Evolutionary conservation across 2,113 vertebrate species (phyloP), one percentile per base, ranked within the genome.

Genomic region (Pollachius pollachius): DNA sequence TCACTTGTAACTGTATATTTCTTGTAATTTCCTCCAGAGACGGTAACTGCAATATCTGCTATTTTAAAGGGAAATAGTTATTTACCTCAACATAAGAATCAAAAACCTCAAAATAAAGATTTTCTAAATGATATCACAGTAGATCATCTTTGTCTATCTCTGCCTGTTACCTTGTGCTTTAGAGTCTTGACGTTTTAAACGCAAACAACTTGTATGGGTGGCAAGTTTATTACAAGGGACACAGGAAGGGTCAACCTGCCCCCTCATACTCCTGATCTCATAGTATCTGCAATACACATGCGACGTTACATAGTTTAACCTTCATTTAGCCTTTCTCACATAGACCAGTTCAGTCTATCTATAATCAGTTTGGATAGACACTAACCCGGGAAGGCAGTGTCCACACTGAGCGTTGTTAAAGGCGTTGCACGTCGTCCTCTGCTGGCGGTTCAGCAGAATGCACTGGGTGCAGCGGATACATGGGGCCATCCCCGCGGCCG

Each of bases 401-500:
- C 85, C 80, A 74, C 89, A 88, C 72, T 67, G 65, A 54, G 80
- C 60, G 15, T 90, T 64, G 27, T 15, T 1, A 54, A 0, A 74
- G 21, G 67, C 34, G 12, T 79, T 78, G 66, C 84, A 91, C 0
- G 60, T 52, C 1, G 64, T 52, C 64, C 37, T 62, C 76, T 80
- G 5, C 48, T 41, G 71, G 65, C 83, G 85, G 71, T 87, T 91
- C 65, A 88, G 75, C 66, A 89, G 73, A 21, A 18, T 58, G 57
- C 87, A 89, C 48, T 69, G 75, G 4, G 75, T 89, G 75, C 87
- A 88, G 71, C 77, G 72, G 54, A 69, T 87, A 77, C 89, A 89
- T n/a, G 82, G 85, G 34, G 75, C 68, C 13, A 87, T 68, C 8
- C 69, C 72, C 15, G 73, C 75, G 2, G 81, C 83, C 4, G 62